Evolutionary conservation across 2,113 vertebrate genomes (phyloP).

Genomic region (Talpa occidentalis): DNA sequence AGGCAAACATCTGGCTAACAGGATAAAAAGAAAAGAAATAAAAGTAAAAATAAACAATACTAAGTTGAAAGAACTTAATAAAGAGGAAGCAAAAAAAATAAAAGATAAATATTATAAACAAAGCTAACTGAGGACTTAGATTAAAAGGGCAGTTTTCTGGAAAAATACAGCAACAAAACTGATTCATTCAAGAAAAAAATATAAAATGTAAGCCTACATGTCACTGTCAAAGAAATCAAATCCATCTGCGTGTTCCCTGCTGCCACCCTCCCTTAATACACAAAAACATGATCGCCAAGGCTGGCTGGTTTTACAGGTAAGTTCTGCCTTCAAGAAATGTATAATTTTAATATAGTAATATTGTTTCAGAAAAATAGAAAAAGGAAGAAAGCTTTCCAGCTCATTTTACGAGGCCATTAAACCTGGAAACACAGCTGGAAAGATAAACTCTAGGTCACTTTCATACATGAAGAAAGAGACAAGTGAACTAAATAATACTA

Average conservation of each 20-base stretch:
- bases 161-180: not conserved
- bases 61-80: not conserved
- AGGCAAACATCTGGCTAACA: not conserved
- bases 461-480: not conserved
- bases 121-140: slow-evolving; percentile 11
- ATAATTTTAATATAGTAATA: slow-evolving; percentile 49
- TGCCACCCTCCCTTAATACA: not conserved
- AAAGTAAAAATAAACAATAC: slow-evolving; percentile 24
- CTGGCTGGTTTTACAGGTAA: slow-evolving; percentile 61
- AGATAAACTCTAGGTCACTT: not conserved
- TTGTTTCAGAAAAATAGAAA: slow-evolving; percentile 22
- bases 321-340: slow-evolving; percentile 45
- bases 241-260: not conserved
- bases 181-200: slow-evolving; percentile 34
- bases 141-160: slow-evolving; percentile 27
- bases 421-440: slow-evolving; percentile 34
- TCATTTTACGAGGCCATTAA: slow-evolving; percentile 54
- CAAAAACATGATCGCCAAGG: not conserved
- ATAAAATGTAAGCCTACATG: not conserved
- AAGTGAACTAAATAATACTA: not conserved
- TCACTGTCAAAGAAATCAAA: not conserved
- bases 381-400: not conserved
- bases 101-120: not conserved
- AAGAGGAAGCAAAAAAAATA: not conserved
- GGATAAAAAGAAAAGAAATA: slow-evolving; percentile 36